Conservation (phyloP, 2,113 vertebrate species). For the Echinops telfairi region DNA sequence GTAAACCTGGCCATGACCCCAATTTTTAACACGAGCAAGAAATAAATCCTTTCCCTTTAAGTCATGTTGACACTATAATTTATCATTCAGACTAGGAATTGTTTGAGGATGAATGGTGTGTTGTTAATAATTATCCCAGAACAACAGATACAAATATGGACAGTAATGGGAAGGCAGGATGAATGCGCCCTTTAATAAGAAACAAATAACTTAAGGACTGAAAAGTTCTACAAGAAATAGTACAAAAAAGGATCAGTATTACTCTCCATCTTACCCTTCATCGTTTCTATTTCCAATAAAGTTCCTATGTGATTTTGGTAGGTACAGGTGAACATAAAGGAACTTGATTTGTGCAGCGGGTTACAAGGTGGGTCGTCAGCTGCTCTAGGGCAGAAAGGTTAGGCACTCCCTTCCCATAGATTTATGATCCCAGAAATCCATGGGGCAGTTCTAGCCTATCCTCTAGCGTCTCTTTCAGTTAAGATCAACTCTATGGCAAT, state of each 20-base stretch:
- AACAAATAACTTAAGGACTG: neutral
- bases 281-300: neutral
- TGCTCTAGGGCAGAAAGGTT: too few relatives aligned
- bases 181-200: neutral
- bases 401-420: too few relatives aligned
- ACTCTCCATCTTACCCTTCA: neutral
- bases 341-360: too few relatives aligned
- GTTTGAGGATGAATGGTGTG: constrained; percentile 13
- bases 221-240: neutral
- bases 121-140: constrained; percentile 16
- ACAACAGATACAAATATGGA: neutral
- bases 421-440: too few relatives aligned
- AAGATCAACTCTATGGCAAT: too few relatives aligned
- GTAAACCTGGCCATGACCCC: neutral
- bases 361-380: too few relatives aligned
- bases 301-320: neutral
- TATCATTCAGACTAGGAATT: constrained; percentile 34
- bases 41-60: constrained; percentile 15
- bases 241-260: neutral
- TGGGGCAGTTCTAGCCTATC: too few relatives aligned
- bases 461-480: too few relatives aligned
- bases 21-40: constrained; percentile 1
- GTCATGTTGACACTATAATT: constrained; percentile 11
- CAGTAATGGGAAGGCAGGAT: neutral
- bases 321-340: too few relatives aligned